Conservation (phyloP, 2,888 invertebrate genomes). For the Mythimna ferrago region DNA sequence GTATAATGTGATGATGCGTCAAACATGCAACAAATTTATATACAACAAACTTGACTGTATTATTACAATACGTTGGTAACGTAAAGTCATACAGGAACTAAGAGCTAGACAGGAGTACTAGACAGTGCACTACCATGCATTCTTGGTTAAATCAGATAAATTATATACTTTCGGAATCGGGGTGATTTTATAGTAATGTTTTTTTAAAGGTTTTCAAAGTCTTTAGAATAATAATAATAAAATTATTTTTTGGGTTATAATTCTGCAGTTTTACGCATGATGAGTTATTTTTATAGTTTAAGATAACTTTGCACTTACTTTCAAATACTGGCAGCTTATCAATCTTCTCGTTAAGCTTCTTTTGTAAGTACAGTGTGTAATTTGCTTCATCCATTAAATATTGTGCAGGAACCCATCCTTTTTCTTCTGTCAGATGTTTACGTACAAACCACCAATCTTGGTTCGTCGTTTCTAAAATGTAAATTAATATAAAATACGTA, state of each 20-base stretch:
- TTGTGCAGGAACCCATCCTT: slow-evolving; percentile 98
- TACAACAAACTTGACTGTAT: slow-evolving; percentile 20
- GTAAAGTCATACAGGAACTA: slow-evolving; percentile 5
- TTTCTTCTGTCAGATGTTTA: slow-evolving; percentile 97
- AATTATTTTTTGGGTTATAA: background rate
- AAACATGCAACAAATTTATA: slow-evolving; percentile 44
- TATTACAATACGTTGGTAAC: slow-evolving; percentile 3
- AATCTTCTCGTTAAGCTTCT: slow-evolving; percentile 97
- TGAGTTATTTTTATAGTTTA: background rate
- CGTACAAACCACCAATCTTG: slow-evolving; percentile 98
- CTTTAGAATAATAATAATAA: background rate
- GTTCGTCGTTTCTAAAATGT: slow-evolving; percentile 93
- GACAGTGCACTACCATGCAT: slow-evolving; percentile 11
- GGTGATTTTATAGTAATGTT: background rate
- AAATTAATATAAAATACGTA: slow-evolving; percentile 1
- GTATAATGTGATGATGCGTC: slow-evolving; percentile 29
- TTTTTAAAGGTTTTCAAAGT: background rate
- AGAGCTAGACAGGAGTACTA: slow-evolving; percentile 1
- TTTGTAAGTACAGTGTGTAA: slow-evolving; percentile 96
- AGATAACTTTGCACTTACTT: slow-evolving; percentile 92
- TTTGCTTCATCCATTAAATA: slow-evolving; percentile 95
- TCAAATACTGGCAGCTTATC: slow-evolving; percentile 97
- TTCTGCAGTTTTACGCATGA: background rate
- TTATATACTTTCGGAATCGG: slow-evolving; percentile 1
- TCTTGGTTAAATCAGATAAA: slow-evolving; percentile 10